A percentile compares a stretch with the other conserved stretches of the same genome.
Evolutionary conservation across 1,140 invertebrate species (phyloP).

Genomic region (Philopotamus ludificatus): DNA sequence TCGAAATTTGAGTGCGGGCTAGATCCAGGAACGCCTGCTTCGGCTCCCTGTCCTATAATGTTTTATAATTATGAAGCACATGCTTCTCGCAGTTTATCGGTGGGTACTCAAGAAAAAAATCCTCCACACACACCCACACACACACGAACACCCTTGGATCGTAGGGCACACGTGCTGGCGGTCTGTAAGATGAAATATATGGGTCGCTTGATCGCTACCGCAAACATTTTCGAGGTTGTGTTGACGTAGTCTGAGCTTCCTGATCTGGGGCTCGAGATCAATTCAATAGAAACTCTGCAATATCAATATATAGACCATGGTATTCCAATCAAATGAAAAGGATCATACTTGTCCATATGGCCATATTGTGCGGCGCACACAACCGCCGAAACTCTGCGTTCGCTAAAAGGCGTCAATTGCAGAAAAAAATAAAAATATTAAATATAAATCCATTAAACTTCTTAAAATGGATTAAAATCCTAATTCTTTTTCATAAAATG

Average conservation of each 20-base stretch:
- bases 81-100: conserved; percentile 38
- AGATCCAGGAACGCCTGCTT: too few species aligned
- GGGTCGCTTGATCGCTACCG: conserved; percentile 40
- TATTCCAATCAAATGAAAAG: too few species aligned
- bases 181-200: conserved; percentile 34
- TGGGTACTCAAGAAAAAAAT: conserved; percentile 36
- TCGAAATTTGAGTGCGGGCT: too few species aligned
- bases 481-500: too few species aligned
- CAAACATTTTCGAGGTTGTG: conserved; percentile 38
- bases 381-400: neutral
- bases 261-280: neutral
- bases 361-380: neutral
- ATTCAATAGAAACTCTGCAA: too few species aligned
- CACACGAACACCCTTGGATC: conserved; percentile 14
- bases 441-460: too few species aligned
- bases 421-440: too few species aligned
- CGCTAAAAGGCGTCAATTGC: too few species aligned
- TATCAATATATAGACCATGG: too few species aligned
- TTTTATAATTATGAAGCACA: conserved; percentile 40
- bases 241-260: neutral
- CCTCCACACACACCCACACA: conserved; percentile 17
- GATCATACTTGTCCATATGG: neutral
- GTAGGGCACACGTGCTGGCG: conserved; percentile 27
- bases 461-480: too few species aligned
- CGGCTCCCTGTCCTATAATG: conserved; percentile 20